phyloP scores from a whole-genome alignment of 2,797 vertebrate species.

The Emys orbicularis region DNA sequence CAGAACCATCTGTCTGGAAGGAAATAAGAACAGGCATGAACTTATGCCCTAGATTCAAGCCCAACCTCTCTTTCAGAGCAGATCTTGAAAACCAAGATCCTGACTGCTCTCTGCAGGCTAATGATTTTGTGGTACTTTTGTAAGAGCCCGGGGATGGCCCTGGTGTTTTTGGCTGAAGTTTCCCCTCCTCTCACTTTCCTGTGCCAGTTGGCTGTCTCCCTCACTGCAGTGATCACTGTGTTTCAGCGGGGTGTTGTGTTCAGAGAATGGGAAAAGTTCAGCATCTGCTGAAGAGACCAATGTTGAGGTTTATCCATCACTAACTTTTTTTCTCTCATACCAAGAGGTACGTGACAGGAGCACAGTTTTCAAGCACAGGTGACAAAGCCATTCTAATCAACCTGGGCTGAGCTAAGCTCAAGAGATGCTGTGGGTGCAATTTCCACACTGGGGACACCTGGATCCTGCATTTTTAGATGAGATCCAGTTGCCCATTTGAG shows the following conservation, averaged over 20 bases:
- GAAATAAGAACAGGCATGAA: neutral
- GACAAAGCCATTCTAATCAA: no score
- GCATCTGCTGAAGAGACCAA: neutral
- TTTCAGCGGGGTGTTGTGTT: neutral
- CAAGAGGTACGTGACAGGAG: neutral
- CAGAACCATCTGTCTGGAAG: neutral
- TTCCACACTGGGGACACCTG: neutral
- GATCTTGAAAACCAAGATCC: neutral
- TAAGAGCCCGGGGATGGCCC: neutral
- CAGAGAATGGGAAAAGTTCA: neutral
- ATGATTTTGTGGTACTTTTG: neutral
- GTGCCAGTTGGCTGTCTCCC: neutral
- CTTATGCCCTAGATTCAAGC: neutral
- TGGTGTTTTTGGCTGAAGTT: neutral
- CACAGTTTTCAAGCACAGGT: neutral
- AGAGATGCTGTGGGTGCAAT: neutral
- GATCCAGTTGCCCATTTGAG: neutral
- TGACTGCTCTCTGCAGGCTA: neutral
- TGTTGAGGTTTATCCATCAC: no score
- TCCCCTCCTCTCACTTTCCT: accelerated
- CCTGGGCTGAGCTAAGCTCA: neutral
- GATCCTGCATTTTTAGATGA: neutral
- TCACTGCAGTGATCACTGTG: accelerated
- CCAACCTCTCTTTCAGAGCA: neutral
- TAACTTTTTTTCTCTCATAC: neutral